Base-by-base conservation (phyloP, 2,888 invertebrate species). In the Acanthoscelides obtectus region DNA sequence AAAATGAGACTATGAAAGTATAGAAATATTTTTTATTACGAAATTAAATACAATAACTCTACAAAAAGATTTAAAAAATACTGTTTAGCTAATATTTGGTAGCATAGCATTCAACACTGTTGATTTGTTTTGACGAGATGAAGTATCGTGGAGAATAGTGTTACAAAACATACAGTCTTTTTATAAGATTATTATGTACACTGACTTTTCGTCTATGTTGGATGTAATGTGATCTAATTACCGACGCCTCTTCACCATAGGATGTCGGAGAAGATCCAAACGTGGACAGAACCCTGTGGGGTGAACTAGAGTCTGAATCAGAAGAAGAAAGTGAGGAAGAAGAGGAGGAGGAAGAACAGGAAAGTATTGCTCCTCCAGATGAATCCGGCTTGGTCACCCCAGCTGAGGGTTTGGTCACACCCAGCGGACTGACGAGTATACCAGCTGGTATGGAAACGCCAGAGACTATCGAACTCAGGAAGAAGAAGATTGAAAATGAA, bases 361-460 rank as follows among this genome's bases (percentile, higher is more conserved):
- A 91, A 73, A 76, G 87, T 22, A 79, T 89, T 77, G 87, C 86
- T 67, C 86, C 87, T 22, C 86, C 88, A 45, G 95, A 94, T 80
- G 91, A 93, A 70, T 93, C 93, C 64, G 98, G 98, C 5, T 87
- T 96, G 75, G 94, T 96, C 0, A 98, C 98, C 0, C 98, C 98
- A 0, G 96, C 95, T 22, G 97, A 96, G 86, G 96, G 96, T 0
- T 87, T 98, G 68, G 94, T 95, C 20, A 98, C 98, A n/a, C 98
- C 98, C 0, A 95, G 97, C 77, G 98, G 98, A 64, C 90, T 97
- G 78, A 93, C 94, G 64, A 92, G 91, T 75, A 94, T 98, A 71
- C 97, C 98, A 19, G 94, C 96, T 68, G 98, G 98, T 73, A 91
- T 99, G 87, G 99, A 99, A 87, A 99, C 99, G 0, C 99, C 99